A percentile compares a stretch with the other conserved stretches of the same genome.
Evolutionary conservation across 2,888 invertebrate genomes (phyloP).

Genomic region (Eupeodes luniger): DNA sequence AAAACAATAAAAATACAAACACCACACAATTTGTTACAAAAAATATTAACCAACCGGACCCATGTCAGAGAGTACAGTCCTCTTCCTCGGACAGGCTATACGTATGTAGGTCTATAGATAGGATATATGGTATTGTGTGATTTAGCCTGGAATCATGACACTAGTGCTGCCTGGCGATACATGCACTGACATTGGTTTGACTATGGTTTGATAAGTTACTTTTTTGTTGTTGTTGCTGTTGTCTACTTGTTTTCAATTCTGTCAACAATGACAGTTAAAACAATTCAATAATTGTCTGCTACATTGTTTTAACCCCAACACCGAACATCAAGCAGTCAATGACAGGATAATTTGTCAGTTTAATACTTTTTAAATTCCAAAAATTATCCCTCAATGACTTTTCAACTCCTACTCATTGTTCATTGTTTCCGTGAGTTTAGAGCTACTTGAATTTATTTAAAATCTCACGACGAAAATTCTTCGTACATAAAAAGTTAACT

Average conservation of each 20-base stretch:
- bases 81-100: constrained; percentile 6
- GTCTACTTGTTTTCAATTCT: constrained; percentile 2
- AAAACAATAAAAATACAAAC: constrained; percentile 10
- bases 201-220: neutral
- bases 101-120: no score
- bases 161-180: neutral
- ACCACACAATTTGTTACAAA: neutral
- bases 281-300: constrained; percentile 37
- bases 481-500: constrained; percentile 1
- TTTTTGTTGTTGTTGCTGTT: constrained; percentile 1
- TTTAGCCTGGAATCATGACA: constrained; percentile 8
- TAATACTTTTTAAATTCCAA: constrained; percentile 35
- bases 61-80: constrained; percentile 22
- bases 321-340: neutral
- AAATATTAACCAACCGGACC: neutral
- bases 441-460: constrained; percentile 28
- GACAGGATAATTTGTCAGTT: constrained; percentile 22
- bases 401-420: constrained; percentile 5
- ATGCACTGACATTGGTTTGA: neutral
- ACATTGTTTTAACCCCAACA: constrained; percentile 15
- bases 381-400: constrained; percentile 53
- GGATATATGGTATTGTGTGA: neutral
- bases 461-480: constrained; percentile 35
- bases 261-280: constrained; percentile 26
- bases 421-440: neutral